Conservation (phyloP, 2,113 vertebrate species). For the Ariopsis seemanni region DNA sequence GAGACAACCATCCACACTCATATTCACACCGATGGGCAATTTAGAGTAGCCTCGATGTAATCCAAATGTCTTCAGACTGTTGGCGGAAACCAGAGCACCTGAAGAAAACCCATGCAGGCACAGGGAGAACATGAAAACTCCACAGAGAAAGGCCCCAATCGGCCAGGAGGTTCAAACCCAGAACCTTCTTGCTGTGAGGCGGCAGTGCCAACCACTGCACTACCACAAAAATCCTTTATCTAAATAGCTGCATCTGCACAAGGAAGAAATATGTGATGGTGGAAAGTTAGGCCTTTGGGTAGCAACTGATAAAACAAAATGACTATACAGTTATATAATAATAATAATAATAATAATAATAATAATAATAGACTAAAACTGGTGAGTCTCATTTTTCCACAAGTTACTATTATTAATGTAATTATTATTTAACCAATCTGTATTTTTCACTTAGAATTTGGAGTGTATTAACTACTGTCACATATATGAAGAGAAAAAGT, state of each 20-base stretch:
- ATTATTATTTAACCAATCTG: background rate
- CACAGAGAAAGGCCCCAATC: too few species aligned
- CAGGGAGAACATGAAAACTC: too few species aligned
- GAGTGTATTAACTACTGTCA: background rate
- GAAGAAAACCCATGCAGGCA: too few species aligned
- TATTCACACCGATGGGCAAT: too few species aligned
- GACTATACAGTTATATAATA: background rate
- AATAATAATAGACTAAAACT: background rate
- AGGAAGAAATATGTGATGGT: background rate
- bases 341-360: background rate
- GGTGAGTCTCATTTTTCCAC: background rate
- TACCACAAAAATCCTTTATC: background rate
- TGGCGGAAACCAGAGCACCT: too few species aligned
- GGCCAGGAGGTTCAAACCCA: too few species aligned
- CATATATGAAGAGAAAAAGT: background rate
- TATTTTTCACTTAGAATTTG: background rate
- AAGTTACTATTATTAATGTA: background rate
- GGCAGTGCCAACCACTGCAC: too few species aligned
- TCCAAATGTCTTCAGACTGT: too few species aligned
- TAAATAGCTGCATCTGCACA: background rate
- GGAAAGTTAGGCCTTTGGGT: background rate
- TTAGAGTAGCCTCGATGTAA: too few species aligned
- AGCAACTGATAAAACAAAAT: background rate
- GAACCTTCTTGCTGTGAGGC: too few species aligned
- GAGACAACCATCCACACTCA: too few species aligned